Evolutionary conservation across 2,888 invertebrate species (phyloP).

Genomic region (Drosophila nr. fundita): DNA sequence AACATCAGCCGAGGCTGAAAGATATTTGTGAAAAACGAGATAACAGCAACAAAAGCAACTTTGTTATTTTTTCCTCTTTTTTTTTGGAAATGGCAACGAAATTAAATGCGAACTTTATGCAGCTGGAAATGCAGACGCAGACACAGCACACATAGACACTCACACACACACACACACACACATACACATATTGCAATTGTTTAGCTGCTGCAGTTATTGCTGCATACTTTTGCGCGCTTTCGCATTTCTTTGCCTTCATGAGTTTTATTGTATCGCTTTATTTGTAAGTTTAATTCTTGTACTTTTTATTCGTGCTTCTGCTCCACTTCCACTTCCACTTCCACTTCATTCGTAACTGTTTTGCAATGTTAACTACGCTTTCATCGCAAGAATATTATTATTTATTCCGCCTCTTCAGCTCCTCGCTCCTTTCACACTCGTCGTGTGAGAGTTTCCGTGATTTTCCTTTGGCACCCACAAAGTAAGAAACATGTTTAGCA

Average conservation of each 20-base stretch:
- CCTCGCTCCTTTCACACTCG: not conserved
- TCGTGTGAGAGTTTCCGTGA: not conserved
- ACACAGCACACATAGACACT: conserved; percentile 21
- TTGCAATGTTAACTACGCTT: conserved; percentile 77
- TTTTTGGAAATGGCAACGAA: conserved; percentile 63
- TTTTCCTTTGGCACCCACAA: conserved; percentile 6
- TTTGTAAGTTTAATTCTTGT: not conserved
- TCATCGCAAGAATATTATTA: conserved; percentile 56
- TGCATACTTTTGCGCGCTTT: conserved; percentile 70
- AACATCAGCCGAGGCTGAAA: conserved; percentile 15
- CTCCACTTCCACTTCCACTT: conserved; percentile 62
- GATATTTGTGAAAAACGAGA: conserved; percentile 51
- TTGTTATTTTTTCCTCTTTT: conserved; percentile 5
- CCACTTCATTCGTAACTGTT: conserved; percentile 73
- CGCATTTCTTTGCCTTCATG: conserved; percentile 29
- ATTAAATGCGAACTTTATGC: conserved; percentile 79
- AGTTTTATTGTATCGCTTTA: conserved; percentile 27
- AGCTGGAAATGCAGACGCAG: conserved; percentile 68
- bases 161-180: conserved; percentile 14
- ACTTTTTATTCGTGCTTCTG: conserved; percentile 23
- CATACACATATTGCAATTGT: conserved; percentile 43
- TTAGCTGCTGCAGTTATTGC: conserved; percentile 52
- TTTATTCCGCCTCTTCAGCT: conserved; percentile 32
- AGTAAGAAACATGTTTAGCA: conserved; percentile 24
- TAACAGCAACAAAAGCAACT: conserved; percentile 22